Evolutionary conservation across 2,888 invertebrate genomes (phyloP), one percentile per base, ranked within the genome.

Genomic region (Caenorhabditis sp.): DNA sequence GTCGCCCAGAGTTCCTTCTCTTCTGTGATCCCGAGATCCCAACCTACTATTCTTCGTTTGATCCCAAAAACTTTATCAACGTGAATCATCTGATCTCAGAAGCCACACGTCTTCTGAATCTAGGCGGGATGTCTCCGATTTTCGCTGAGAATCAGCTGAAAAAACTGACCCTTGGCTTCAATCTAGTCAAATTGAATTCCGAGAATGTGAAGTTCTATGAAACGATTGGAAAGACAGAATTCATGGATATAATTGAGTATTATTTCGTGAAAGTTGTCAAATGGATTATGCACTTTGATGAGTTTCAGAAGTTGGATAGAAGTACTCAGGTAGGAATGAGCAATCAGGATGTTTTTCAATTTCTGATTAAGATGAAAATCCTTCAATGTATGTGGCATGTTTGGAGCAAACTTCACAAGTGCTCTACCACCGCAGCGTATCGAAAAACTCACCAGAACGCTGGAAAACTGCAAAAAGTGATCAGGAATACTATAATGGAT

Each of bases 211-310:
- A 61, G 12, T 19, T 61, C 10, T 61, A 35, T 12, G 61, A 38
- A 1, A 61, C 35, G 22, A 22, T 61, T n/a, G 61, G 61, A 26
- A n/a, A 38, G 41, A 41, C 38, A 5, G 61, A 61, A 2, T 61
- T 61, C 24, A 38, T 61, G 38, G 61, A 61, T 38, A 61, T 38
- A 24, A 61, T 61, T 31, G 56, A 69, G 10, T 69, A 35, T n/a
- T 69, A 69, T 26, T 41, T 69, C 10, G 19, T 69, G 22, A 41
- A 38, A 7, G 56, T 56, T 4, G n/a, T 44, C 1, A 35, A 41
- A 22, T 69, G 69, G 69, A 41, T 69, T 4, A 56, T 16, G 12
- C n/a, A 69, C n/a, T 69, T 69, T 41, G 49, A 69, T 14, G 35
- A 31, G 31, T 69, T 69, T 56, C 56, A 56, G 4, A 26, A 56